Percentiles rank a stretch among this genome's conserved stretches.
Conservation (phyloP, 2,113 vertebrate species). For the Hippoglossus stenolepis region DNA sequence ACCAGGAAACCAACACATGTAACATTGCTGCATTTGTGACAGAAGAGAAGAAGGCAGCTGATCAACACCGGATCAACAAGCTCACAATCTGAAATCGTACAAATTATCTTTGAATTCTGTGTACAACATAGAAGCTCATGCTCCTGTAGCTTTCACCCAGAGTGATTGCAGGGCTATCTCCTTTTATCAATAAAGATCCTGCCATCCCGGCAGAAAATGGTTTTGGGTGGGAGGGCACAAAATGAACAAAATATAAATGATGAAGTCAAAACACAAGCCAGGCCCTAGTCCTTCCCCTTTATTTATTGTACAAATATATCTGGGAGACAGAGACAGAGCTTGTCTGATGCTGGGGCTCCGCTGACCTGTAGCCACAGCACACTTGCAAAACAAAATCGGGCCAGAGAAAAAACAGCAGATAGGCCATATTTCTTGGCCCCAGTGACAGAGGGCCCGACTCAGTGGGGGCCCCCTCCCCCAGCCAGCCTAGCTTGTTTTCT, state of each 20-base stretch:
- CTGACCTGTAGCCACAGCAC: conserved; percentile 78
- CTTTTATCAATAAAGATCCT: conserved; percentile 56
- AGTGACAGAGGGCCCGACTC: conserved; percentile 64
- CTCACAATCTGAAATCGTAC: conserved; percentile 24
- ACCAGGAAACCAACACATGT: too few species aligned
- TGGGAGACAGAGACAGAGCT: conserved; percentile 78
- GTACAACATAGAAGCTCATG: conserved; percentile 5
- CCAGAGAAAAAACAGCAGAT: conserved; percentile 78
- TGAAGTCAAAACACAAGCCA: conserved; percentile 82
- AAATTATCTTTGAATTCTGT: conserved; percentile 26
- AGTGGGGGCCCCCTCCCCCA: conserved; percentile 28
- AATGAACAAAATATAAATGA: conserved; percentile 69
- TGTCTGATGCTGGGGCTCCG: conserved; percentile 61
- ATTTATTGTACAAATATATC: conserved; percentile 83
- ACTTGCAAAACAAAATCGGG: conserved; percentile 77
- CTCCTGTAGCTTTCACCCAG: conserved; percentile 71
- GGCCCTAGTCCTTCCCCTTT: conserved; percentile 70
- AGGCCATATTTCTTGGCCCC: conserved; percentile 66
- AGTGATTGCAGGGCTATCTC: conserved; percentile 54
- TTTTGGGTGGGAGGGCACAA: conserved; percentile 38
- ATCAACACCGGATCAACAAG: too few species aligned
- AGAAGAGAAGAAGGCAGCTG: too few species aligned
- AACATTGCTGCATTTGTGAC: too few species aligned
- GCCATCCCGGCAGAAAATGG: conserved; percentile 61
- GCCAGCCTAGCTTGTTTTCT: conserved; percentile 19